These are phyloP conservation scores for Catharus fuscescens DNA, from an alignment of 2,113 vertebrate species.

Conservation along the genomic window DNA sequence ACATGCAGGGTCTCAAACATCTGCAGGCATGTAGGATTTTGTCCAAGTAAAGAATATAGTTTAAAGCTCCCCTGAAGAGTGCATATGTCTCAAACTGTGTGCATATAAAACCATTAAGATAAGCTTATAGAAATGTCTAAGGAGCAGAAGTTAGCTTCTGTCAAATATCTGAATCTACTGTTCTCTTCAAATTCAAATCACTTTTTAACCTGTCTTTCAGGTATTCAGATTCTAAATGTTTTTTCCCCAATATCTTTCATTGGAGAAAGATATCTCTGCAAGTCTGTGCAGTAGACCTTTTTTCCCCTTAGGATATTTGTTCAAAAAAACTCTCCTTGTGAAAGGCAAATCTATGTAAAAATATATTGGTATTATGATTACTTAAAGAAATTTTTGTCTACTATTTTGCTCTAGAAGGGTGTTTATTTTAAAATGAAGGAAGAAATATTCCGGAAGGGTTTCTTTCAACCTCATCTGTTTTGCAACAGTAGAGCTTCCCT, in stretches of 20 bases:
- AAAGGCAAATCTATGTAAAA: conserved; percentile 26
- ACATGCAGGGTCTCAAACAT: not conserved
- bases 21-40: not conserved
- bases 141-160: not conserved
- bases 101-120: not conserved
- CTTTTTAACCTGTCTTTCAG: not conserved
- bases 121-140: not conserved
- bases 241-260: not conserved
- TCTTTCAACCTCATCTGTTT: conserved; percentile 23
- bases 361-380: not conserved
- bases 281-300: not conserved
- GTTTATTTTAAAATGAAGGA: not conserved
- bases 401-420: not conserved
- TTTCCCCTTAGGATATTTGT: not conserved
- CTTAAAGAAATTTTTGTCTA: not conserved
- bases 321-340: not conserved
- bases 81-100: not conserved
- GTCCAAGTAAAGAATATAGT: not conserved
- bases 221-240: not conserved
- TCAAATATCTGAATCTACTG: not conserved
- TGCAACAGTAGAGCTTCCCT: conserved; percentile 39
- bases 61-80: not conserved
- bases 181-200: not conserved
- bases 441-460: not conserved
- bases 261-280: not conserved